Evolutionary conservation across 2,888 invertebrate species (phyloP).

Genomic region (Argyresthia goedartella): DNA sequence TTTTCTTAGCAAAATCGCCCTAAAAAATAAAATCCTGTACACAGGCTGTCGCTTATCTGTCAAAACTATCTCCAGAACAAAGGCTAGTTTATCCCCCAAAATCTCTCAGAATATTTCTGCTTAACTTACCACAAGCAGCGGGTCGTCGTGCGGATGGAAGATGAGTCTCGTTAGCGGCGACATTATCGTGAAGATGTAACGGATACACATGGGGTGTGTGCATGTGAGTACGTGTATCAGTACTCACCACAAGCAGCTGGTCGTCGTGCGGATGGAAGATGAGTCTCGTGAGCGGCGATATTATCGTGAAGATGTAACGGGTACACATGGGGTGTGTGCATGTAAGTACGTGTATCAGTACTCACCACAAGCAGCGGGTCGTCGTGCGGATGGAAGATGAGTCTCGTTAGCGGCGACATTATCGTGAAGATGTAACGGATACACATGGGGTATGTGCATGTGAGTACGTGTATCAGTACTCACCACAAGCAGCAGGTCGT

Average conservation of each 20-base stretch:
- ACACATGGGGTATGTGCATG: constrained; percentile 80
- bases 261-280: constrained; percentile 93
- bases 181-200: constrained; percentile 97
- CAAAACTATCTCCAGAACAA: no score
- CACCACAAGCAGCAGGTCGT: constrained; percentile 84
- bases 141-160: constrained; percentile 91
- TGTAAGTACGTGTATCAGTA: neutral
- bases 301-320: constrained; percentile 96
- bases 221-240: neutral
- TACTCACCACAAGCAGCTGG: constrained; percentile 74
- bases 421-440: constrained; percentile 98
- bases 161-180: constrained; percentile 86
- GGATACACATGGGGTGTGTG: constrained; percentile 88
- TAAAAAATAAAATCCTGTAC: no score
- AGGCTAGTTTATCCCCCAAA: no score
- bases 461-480: neutral
- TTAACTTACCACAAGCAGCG: constrained; percentile 75
- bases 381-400: constrained; percentile 90
- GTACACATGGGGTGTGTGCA: constrained; percentile 86
- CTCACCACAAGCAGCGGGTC: constrained; percentile 80
- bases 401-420: constrained; percentile 84
- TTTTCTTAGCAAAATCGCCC: no score
- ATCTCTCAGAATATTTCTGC: no score
- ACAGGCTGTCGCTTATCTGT: no score
- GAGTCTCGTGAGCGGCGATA: constrained; percentile 85